These are phyloP conservation scores for Drosophila stalkeri DNA, from an alignment of 2,888 invertebrate species.

Conservation along the genomic window DNA sequence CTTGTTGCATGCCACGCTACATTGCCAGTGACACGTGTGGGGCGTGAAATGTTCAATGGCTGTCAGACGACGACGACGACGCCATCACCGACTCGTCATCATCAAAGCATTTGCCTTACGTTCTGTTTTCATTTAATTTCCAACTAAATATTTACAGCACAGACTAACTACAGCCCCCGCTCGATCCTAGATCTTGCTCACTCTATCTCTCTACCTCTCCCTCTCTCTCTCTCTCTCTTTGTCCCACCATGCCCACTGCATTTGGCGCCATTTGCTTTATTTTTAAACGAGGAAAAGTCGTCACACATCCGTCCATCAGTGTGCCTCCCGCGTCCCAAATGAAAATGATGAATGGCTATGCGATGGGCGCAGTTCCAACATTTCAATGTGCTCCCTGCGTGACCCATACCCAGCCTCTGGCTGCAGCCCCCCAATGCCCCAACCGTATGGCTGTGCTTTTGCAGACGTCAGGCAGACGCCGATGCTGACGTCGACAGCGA, in stretches of 20 bases:
- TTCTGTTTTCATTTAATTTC: constrained; percentile 51
- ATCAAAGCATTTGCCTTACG: constrained; percentile 52
- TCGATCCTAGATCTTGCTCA: no score
- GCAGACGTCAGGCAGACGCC: constrained; percentile 75
- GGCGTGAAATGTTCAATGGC: constrained; percentile 56
- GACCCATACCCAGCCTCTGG: neutral
- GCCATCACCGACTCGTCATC: constrained; percentile 22
- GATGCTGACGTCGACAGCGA: constrained; percentile 18
- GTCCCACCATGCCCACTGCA: constrained; percentile 42
- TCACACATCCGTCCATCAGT: constrained; percentile 77
- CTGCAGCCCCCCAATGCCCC: neutral
- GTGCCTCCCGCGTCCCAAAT: constrained; percentile 22
- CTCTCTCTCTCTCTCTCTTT: neutral
- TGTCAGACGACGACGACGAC: constrained; percentile 14
- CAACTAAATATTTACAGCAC: constrained; percentile 62
- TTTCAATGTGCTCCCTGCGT: constrained; percentile 11
- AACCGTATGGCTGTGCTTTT: constrained; percentile 19
- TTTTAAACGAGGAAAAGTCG: constrained; percentile 75
- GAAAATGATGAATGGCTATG: constrained; percentile 68
- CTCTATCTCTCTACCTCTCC: neutral
- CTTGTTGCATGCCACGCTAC: constrained; percentile 44
- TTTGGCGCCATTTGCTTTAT: constrained; percentile 76
- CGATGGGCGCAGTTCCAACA: constrained; percentile 32
- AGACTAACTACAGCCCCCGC: neutral
- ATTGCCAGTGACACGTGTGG: constrained; percentile 70